Evolutionary conservation across 2,888 invertebrate genomes (phyloP), one percentile per base, ranked within the genome.

Genomic region (Colostygia pectinataria): DNA sequence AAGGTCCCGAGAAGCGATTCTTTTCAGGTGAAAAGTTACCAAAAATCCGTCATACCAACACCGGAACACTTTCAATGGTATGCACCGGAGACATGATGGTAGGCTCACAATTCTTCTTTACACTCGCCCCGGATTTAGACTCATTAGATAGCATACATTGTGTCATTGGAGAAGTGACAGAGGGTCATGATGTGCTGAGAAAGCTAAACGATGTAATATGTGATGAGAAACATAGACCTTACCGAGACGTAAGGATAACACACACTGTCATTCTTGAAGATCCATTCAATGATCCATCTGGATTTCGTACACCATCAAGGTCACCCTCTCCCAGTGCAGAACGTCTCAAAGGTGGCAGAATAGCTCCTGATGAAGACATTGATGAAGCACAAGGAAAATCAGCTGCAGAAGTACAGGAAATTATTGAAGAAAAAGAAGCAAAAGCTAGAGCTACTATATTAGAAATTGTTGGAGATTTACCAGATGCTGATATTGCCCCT

Each of bases 391-490:
- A 94, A 60, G 98, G 98, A 0, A 96, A 96, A 83, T 92, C 94
- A n/a, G 91, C 92, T 27, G 94, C 94, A 62, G 96, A 99, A 89
- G 91, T 99, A 39, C 94, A 94, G 58, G 98, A 98, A 89, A 93
- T 97, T 77, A 92, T 96, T 58, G 95, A 96, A 54, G 95, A 96
- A 57, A 95, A 96, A 59, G 99, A 99, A 81, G 99, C 99, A 0
- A 96, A 97, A 83, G 98, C 99, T 1, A 92, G 99, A 65, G 99
- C 99, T 0, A 98, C 99, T 13, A 97, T 99, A 64, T 91, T 99
- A 28, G 99, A 99, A 91, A 99, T 99, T 91, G 97, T 99, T 13
- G 99, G 99, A 0, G 99, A 99, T 81, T 91, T 99, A 47, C 99
- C 99, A 0, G 97, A 98, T 90, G 99, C 97, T 8, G 99, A 99